Evolutionary conservation across 92 coral and sea anemone species (phyloP), one percentile per base, ranked within the genome.

Genomic region (Heteractis magnifica): DNA sequence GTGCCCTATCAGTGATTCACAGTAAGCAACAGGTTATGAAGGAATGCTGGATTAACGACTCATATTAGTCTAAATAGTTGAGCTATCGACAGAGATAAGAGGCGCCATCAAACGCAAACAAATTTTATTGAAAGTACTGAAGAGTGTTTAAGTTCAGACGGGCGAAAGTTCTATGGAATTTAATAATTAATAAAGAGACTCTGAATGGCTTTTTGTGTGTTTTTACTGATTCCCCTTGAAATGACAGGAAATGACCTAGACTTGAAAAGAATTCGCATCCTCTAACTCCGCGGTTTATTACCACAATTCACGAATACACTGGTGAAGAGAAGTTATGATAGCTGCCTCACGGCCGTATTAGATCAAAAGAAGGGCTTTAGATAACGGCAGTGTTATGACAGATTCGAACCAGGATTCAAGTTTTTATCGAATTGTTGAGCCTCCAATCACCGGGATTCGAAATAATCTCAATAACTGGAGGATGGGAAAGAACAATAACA

Each of bases 11-110:
- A 70, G 4, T 81, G 18, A 20, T 4, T 49, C 73, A 52, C 12
- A 49, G 75, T 81, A 70, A 56, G 49, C 53, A 81, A 81, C 84
- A 81, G 84, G 84, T 81, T 81, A 77, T 68, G n/a, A 51, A 18
- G 84, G 84, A 44, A 81, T 81, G 84, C 15, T 9, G 73, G 51
- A 26, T 21, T 70, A 55, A 51, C 65, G 9, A 81, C 65, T 19
- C 49, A 20, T 74, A 68, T 70, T 51, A 49, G 79, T 10, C 79
- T 50, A 55, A 76, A 20, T 76, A 76, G 53, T 76, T 76, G 49
- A 51, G 21, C 78, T 49, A 76, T 76, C 77, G 49, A 65, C 6
- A 49, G 50, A 23, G 84, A 81, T 81, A 81, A 81, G 77, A 68
- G n/a, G 6, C 53, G 4, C 51, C 50, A 81, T 26, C 73, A 26